Percentiles rank a stretch among this genome's conserved stretches.
These are phyloP conservation scores for Pharmacophagus antenor DNA, from an alignment of 2,888 invertebrate species.

Conservation along the genomic window DNA sequence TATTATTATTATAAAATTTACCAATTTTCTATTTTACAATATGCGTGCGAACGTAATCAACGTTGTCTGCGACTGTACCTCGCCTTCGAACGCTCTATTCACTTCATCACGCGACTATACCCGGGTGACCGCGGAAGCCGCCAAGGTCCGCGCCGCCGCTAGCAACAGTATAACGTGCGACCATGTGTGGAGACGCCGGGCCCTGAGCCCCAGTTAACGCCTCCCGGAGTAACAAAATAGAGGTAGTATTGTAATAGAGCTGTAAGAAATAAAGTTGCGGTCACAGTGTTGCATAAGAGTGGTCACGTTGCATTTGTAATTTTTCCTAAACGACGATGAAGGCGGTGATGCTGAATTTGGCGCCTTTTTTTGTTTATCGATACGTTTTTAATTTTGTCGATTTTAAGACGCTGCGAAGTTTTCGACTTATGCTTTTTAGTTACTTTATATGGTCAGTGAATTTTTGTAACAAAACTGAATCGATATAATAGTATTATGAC, in stretches of 20 bases:
- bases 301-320: background rate
- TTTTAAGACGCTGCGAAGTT: no score
- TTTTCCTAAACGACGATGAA: background rate
- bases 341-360: background rate
- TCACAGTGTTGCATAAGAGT: background rate
- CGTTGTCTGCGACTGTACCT: conserved; percentile 25
- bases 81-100: background rate
- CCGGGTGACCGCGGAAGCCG: conserved; percentile 42
- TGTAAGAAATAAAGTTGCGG: conserved; percentile 2
- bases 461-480: no score
- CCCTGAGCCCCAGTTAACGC: conserved; percentile 35
- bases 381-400: no score
- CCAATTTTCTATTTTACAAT: no score
- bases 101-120: no score
- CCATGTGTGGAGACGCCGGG: conserved; percentile 30
- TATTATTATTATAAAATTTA: no score
- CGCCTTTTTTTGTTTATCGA: no score
- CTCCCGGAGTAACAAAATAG: conserved; percentile 14
- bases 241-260: conserved; percentile 14
- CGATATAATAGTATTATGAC: no score
- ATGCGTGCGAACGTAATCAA: no score
- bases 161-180: conserved; percentile 36
- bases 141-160: conserved; percentile 51
- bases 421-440: no score
- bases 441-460: no score